phyloP scores from a whole-genome alignment of 1,140 invertebrate genomes.

The Zaprionus nigranus region DNA sequence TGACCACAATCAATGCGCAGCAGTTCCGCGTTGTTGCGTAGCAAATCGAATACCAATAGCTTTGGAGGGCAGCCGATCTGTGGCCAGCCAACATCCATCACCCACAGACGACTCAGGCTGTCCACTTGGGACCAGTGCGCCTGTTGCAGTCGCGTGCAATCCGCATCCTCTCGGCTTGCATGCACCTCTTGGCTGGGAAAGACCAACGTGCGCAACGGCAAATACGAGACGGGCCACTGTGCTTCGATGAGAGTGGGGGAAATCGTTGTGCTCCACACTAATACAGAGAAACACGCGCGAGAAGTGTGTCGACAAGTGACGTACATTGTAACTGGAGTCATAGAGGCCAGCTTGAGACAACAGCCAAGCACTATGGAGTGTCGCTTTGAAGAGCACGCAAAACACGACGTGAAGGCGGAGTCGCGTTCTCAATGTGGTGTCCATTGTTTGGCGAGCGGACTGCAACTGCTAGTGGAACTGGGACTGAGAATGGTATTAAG shows the following conservation, averaged over 20 bases:
- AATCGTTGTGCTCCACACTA: conserved; percentile 51
- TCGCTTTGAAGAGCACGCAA: conserved; percentile 9
- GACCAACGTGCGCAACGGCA: conserved; percentile 64
- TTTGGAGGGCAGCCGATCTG: conserved; percentile 58
- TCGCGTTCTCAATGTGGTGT: conserved; percentile 24
- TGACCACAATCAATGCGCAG: conserved; percentile 71
- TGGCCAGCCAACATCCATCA: conserved; percentile 72
- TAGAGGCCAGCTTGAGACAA: conserved; percentile 62
- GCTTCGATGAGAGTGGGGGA: conserved; percentile 78
- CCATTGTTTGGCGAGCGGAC: conserved; percentile 48
- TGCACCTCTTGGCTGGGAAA: conserved; percentile 65
- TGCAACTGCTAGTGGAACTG: conserved; percentile 45
- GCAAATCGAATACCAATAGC: conserved; percentile 76
- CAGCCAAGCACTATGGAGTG: conserved; percentile 35
- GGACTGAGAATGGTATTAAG: not conserved
- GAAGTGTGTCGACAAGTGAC: conserved; percentile 74
- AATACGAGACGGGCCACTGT: conserved; percentile 72
- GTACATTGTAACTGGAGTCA: conserved; percentile 73
- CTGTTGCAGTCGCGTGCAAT: conserved; percentile 71
- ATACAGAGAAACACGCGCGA: conserved; percentile 78
- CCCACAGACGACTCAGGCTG: conserved; percentile 70
- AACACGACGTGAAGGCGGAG: conserved; percentile 17
- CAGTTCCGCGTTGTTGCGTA: conserved; percentile 71
- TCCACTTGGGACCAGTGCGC: conserved; percentile 79
- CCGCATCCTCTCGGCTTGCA: conserved; percentile 42